A percentile compares a stretch with the other conserved stretches of the same genome.
These are phyloP conservation scores for Crenuchus spilurus DNA, from an alignment of 2,797 vertebrate species.

Conservation along the genomic window DNA sequence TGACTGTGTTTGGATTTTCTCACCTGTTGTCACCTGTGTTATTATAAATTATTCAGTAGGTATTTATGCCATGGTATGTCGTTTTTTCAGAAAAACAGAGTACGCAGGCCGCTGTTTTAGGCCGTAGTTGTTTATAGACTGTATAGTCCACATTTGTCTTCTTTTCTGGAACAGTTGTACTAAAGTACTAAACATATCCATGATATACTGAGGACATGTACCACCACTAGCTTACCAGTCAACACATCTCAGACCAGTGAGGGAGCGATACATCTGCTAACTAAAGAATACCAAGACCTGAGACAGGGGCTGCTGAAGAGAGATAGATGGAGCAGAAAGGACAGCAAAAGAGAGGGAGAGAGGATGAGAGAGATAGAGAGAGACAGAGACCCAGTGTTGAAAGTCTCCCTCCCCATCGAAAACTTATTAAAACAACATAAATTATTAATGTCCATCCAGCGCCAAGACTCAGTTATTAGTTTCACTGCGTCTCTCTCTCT, in stretches of 20 bases:
- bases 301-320: conserved; percentile 22
- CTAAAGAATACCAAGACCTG: conserved; percentile 19
- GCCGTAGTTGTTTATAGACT: no score
- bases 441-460: conserved; percentile 68
- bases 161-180: no score
- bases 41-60: no score
- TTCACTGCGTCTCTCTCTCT: conserved; percentile 42
- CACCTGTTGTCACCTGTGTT: not conserved
- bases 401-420: conserved; percentile 58
- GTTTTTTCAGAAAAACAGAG: no score
- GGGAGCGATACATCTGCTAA: not conserved
- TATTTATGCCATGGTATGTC: no score
- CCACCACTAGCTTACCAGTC: not conserved
- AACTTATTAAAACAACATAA: conserved; percentile 71
- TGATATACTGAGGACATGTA: no score
- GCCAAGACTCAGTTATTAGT: conserved; percentile 65
- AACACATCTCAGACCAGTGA: not conserved
- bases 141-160: no score
- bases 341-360: conserved; percentile 33
- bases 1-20: not conserved
- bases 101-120: no score
- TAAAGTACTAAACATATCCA: no score
- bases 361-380: conserved; percentile 31
- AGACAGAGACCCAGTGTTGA: conserved; percentile 28
- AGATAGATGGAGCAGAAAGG: conserved; percentile 14